Evolutionary conservation across 2,113 vertebrate species (phyloP).

Genomic region (Hystrix cristata): DNA sequence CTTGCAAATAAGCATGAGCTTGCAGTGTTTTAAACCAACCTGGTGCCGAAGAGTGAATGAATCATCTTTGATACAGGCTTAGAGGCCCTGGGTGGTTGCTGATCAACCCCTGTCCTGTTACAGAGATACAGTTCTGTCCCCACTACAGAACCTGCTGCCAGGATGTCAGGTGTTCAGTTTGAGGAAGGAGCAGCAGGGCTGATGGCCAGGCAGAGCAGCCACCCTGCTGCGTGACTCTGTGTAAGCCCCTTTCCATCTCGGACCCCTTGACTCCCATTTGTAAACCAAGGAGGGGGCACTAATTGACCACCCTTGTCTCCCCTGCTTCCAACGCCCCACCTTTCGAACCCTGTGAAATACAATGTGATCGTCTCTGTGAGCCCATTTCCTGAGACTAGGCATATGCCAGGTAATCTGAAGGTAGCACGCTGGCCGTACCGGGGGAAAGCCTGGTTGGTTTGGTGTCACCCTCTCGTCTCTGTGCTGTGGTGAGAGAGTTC

Average conservation of each 20-base stretch:
- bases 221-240: not conserved
- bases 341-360: not conserved
- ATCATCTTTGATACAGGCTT: not conserved
- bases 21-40: constrained; percentile 22
- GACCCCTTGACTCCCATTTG: not conserved
- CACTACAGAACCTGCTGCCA: not conserved
- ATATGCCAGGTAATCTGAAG: not conserved
- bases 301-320: not conserved
- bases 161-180: not conserved
- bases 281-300: not conserved
- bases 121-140: not conserved
- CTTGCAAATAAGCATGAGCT: not conserved
- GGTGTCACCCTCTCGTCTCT: not conserved
- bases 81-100: not conserved
- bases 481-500: not conserved
- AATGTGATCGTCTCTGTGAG: not conserved
- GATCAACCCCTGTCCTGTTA: not conserved
- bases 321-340: not conserved
- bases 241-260: not conserved
- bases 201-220: not conserved
- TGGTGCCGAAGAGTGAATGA: not conserved
- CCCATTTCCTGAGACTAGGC: not conserved
- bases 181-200: not conserved
- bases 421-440: not conserved
- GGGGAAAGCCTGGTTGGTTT: not conserved